These are phyloP conservation scores for Dunckerocampus dactyliophorus DNA, from an alignment of 2,113 vertebrate species.

Conservation along the genomic window DNA sequence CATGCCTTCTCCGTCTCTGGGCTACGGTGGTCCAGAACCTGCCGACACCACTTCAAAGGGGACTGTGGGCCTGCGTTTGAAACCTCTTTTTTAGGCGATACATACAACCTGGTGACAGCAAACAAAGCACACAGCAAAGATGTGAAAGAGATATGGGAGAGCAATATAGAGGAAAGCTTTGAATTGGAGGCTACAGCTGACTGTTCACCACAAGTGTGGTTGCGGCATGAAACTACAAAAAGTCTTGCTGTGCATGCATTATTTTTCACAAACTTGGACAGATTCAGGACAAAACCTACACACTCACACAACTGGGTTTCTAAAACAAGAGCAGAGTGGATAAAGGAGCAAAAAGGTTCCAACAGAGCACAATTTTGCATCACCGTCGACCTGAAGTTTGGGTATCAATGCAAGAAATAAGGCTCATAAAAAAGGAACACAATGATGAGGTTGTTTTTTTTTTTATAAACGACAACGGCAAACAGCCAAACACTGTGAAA, in stretches of 20 bases:
- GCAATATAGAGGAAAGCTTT: neutral
- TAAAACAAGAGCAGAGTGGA: neutral
- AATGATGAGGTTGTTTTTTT: neutral
- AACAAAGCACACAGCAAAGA: slow-evolving; percentile 1
- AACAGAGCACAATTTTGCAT: neutral
- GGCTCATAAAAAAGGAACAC: neutral
- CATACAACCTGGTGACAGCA: slow-evolving; percentile 76
- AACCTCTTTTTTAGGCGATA: slow-evolving; percentile 81
- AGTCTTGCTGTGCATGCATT: neutral
- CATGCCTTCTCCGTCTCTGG: slow-evolving; percentile 87
- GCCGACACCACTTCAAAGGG: slow-evolving; percentile 85
- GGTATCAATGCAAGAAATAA: neutral
- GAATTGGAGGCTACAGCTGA: too few relatives aligned
- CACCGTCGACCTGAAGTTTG: neutral
- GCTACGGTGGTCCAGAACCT: slow-evolving; percentile 84
- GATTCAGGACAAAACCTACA: neutral
- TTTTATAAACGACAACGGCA: slow-evolving; percentile 19
- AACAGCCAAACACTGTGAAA: slow-evolving; percentile 36
- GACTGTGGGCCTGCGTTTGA: slow-evolving; percentile 71
- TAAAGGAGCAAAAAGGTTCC: neutral
- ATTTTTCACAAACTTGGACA: too few relatives aligned
- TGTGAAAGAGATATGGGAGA: neutral
- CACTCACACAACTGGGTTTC: neutral
- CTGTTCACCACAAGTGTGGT: neutral
- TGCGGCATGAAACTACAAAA: neutral